Evolutionary conservation across 2,113 vertebrate genomes (phyloP).

Genomic region (Haplochromis vanheusdeni): DNA sequence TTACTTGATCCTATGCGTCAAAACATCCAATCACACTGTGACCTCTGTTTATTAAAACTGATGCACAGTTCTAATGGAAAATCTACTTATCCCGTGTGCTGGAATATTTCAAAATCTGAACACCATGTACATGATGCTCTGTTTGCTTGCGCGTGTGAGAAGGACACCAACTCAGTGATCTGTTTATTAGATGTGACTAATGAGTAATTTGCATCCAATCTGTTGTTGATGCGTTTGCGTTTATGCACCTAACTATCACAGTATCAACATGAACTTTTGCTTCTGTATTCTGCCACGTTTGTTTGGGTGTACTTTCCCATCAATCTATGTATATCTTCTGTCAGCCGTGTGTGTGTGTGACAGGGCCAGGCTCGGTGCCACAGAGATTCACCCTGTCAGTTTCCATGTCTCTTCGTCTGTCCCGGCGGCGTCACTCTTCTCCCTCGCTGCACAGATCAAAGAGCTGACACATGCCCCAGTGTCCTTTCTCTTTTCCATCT

Average conservation of each 20-base stretch:
- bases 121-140: neutral
- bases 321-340: constrained; percentile 13
- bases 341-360: neutral
- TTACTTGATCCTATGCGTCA: neutral
- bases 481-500: constrained; percentile 46
- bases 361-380: constrained; percentile 17
- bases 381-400: constrained; percentile 60
- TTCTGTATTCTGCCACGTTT: neutral
- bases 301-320: neutral
- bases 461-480: constrained; percentile 54
- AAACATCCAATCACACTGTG: neutral
- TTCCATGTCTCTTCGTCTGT: constrained; percentile 34
- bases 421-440: constrained; percentile 33
- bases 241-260: neutral
- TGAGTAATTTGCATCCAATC: neutral
- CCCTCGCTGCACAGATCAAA: constrained; percentile 57
- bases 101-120: neutral
- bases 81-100: neutral
- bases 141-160: neutral
- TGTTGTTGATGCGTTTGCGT: neutral
- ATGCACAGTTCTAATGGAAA: neutral
- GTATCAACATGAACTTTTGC: neutral
- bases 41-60: neutral
- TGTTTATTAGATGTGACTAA: neutral
- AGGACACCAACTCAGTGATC: neutral